phyloP scores from a whole-genome alignment of 35 echinoderm and acorn worm genomes.

The Holothuria glaberrima region DNA sequence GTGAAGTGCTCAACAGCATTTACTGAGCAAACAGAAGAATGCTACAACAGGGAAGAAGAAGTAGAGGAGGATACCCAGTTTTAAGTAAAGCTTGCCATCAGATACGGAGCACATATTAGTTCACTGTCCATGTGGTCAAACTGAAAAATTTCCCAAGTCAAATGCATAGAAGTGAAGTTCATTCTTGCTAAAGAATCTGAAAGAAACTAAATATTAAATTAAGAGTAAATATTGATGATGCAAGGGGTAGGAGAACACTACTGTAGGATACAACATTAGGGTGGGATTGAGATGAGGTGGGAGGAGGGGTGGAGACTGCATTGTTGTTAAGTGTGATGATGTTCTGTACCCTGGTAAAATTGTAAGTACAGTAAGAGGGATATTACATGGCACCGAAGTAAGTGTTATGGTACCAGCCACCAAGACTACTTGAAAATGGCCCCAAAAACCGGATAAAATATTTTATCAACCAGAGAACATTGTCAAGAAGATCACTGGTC shows the following conservation, averaged over 20 bases:
- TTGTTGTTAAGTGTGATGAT: no score
- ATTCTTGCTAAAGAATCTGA: not conserved
- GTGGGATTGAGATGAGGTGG: no score
- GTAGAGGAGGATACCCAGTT: not conserved
- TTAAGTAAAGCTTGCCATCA: not conserved
- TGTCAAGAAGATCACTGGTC: not conserved
- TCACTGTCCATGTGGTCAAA: slow-evolving; percentile 7
- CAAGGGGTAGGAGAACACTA: no score
- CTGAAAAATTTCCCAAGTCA: not conserved
- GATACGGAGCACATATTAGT: not conserved
- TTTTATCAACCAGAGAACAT: slow-evolving; percentile 25
- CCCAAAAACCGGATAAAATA: not conserved
- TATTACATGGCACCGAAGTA: no score
- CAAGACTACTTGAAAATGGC: not conserved
- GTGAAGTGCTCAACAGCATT: not conserved
- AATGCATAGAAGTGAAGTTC: not conserved
- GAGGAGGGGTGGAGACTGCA: not conserved
- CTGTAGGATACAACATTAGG: no score
- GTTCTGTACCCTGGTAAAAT: no score
- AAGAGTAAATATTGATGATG: no score
- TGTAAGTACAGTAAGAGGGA: no score
- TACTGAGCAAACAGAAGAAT: no score
- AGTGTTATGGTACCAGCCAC: slow-evolving; percentile 33
- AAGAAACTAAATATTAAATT: not conserved
- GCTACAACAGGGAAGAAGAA: no score